Conservation (phyloP, 2,113 vertebrate genomes). For the human (Homo sapiens) region DNA sequence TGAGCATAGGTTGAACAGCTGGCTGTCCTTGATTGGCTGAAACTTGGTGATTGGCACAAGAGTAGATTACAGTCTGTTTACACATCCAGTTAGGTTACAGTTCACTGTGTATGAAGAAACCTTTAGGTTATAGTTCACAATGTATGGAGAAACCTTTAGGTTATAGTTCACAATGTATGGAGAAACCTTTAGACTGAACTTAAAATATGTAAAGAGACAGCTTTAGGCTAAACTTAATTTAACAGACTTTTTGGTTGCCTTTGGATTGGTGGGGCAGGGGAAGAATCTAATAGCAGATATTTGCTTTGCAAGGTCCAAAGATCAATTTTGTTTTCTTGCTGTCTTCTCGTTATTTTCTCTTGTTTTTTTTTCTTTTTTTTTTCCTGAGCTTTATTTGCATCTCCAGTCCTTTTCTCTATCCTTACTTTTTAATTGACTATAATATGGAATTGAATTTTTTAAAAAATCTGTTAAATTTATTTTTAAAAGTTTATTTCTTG, state of each 20-base stretch:
- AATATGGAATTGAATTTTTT: background rate
- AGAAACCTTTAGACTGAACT: no score
- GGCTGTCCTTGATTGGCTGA: no score
- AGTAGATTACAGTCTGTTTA: no score
- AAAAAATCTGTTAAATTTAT: background rate
- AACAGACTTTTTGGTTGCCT: background rate
- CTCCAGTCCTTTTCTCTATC: background rate
- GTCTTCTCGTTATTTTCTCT: background rate
- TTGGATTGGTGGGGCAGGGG: background rate
- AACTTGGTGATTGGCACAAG: no score
- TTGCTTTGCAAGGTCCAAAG: conserved; percentile 39
- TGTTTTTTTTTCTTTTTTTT: background rate
- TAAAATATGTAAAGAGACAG: no score
- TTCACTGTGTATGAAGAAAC: no score
- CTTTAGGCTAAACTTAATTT: no score
- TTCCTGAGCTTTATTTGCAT: background rate
- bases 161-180: no score
- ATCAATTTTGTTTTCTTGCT: background rate
- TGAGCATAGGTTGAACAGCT: no score
- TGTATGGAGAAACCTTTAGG: no score
- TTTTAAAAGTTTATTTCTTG: conserved; percentile 11
- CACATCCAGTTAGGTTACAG: no score
- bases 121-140: no score
- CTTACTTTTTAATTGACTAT: background rate
- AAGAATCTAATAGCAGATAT: background rate